A percentile compares a stretch with the other conserved stretches of the same genome.
Conservation (phyloP, 2,113 vertebrate species). For the Mobula hypostoma region DNA sequence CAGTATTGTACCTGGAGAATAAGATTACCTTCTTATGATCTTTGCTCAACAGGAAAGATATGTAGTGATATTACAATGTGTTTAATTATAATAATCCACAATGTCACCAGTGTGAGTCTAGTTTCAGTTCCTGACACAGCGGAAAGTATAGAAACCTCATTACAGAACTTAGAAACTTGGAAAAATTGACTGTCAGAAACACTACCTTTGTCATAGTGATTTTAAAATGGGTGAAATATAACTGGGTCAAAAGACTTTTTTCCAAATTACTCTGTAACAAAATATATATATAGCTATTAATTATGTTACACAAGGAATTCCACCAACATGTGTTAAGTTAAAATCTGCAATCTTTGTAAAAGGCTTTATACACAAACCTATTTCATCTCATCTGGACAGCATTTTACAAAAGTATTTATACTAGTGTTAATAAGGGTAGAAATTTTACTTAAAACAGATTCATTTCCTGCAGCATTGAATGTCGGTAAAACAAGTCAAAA, state of each 20-base stretch:
- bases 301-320: not conserved
- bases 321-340: not conserved
- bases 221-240: not conserved
- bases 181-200: not conserved
- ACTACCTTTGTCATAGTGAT: not conserved
- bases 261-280: not conserved
- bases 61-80: not conserved
- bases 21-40: not conserved
- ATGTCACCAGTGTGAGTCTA: not conserved
- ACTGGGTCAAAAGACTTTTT: slow-evolving; percentile 1
- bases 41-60: not conserved
- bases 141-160: slow-evolving; percentile 6
- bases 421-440: not conserved
- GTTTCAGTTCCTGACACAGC: not conserved
- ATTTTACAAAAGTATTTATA: not conserved
- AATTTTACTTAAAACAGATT: not conserved
- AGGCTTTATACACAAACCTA: not conserved
- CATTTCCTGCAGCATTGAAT: not conserved
- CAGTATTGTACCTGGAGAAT: not conserved
- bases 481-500: not conserved
- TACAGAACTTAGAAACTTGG: not conserved
- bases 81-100: slow-evolving; percentile 9
- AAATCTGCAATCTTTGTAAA: not conserved
- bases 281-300: not conserved
- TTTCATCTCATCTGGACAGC: not conserved